Base-by-base conservation (phyloP, 2,888 invertebrate species). In the Lacanobia wlatinum region DNA sequence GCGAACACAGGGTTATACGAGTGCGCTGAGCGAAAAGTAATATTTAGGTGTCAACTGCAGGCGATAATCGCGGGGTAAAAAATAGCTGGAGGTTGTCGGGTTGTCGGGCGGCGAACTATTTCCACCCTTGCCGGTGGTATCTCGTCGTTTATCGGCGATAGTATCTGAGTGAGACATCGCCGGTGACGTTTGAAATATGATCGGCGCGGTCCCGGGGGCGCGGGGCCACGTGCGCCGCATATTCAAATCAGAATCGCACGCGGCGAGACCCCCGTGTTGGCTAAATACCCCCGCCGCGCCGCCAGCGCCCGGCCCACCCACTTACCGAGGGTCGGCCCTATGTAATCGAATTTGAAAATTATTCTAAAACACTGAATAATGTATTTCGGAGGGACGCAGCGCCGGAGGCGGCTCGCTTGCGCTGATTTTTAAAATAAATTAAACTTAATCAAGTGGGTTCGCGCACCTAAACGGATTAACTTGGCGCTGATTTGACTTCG, bases 301-400 rank as follows among this genome's bases (percentile, higher is more conserved):
- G 88, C 87, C 86, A 73, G 87, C 90, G 92, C 92, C 92, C 94
- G 91, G 91, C 94, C 94, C 94, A 93, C 94, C 94, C 94, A 93
- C 96, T 96, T 94, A 95, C 95, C 91, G 92, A 95, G 94, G 95
- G 95, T 95, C 95, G 95, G 94, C 92, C 95, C 96, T 96, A 96
- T 96, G 96, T 96, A 96, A 96, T 96, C 96, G 96, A 96, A 96
- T 96, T 96, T 96, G 96, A 96, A 96, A 96, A 96, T 96, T 96
- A 96, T 96, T 96, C 96, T 96, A 96, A 96, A 96, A 96, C 96
- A 96, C 96, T 96, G 96, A 96, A 96, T 96, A 96, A 96, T 96
- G 96, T 96, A 96, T 96, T 94, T 93, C 87, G 92, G 87, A 94
- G 95, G 94, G 95, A 94, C 92, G 91, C 87, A 86, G 90, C 73